Base-by-base conservation (phyloP, 2,113 vertebrate species). In the Upupa epops region DNA sequence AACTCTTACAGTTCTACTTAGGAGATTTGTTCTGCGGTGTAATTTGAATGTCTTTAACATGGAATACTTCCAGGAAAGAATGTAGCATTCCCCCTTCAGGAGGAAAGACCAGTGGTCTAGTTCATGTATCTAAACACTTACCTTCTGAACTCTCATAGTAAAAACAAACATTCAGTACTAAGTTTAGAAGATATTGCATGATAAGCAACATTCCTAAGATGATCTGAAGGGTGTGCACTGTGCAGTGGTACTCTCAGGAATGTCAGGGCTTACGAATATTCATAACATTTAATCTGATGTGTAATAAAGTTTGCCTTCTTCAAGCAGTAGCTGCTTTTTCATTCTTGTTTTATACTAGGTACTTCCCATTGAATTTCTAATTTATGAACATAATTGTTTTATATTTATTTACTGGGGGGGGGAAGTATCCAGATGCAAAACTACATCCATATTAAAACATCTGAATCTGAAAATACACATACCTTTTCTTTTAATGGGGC, bases 401-500 rank as follows among this genome's bases (percentile, higher is more conserved):
- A 2, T 6, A 61, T 31, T 68, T 85, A 42, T 15, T n/a, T n/a
- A n/a, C n/a, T n/a, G n/a, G n/a, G n/a, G n/a, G n/a, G n/a, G n/a
- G n/a, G n/a, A n/a, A n/a, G n/a, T 15, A 42, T 68, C 65, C 83
- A 92, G 74, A 49, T 74, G 55, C 45, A 69, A 69, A 91, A 56
- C 59, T 24, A 61, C 16, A 71, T 19, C 11, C 13, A 31, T 17
- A 36, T 46, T 72, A 37, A 78, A 75, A 65, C 17, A 90, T 5
- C 51, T 45, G 31, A 48, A 22, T 56, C 83, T 11, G 28, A 51
- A 66, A 42, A 80, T 14, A 56, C 22, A 89, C 89, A n/a, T 95
- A 99, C 99, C 98, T 99, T 99, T 99, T 80, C 99, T 98, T 97
- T 99, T 99, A 46, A 99, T 97, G 34, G 99, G 98, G 61, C 98